Conservation (phyloP, 2,797 vertebrate species). For the Melopsittacus undulatus region DNA sequence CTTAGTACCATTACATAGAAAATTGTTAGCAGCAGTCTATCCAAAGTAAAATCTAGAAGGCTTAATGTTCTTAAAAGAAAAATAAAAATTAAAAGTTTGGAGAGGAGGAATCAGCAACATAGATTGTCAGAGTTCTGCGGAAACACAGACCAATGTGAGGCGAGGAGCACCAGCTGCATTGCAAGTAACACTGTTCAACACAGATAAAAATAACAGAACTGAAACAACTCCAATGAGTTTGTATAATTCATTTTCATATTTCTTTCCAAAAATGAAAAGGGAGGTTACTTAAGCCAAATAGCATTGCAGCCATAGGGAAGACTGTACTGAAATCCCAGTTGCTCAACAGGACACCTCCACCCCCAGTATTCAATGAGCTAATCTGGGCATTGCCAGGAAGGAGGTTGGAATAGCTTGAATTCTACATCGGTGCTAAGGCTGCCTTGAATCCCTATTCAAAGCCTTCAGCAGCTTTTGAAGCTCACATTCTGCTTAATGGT, state of each 20-base stretch:
- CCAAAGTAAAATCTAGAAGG: not conserved
- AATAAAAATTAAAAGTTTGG: too few species aligned
- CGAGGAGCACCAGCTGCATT: not conserved
- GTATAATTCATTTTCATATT: not conserved
- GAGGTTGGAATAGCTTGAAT: not conserved
- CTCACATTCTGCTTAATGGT: not conserved
- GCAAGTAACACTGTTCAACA: not conserved
- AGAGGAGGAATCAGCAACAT: not conserved
- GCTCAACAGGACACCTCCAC: not conserved
- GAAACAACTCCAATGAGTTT: not conserved
- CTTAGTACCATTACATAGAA: not conserved
- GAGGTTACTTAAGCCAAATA: not conserved
- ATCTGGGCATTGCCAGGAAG: not conserved
- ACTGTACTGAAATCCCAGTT: not conserved
- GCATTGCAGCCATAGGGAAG: not conserved
- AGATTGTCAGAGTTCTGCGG: not conserved
- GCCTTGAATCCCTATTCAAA: not conserved
- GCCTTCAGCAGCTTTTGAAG: not conserved
- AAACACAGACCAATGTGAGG: rapidly evolving
- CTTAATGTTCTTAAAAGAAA: not conserved
- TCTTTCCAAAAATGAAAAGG: not conserved
- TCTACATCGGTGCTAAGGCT: rapidly evolving
- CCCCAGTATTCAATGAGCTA: not conserved
- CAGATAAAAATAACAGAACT: not conserved
- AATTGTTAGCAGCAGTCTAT: not conserved